Base-by-base conservation (phyloP, 2,797 vertebrate genomes). In the Morus bassanus region DNA sequence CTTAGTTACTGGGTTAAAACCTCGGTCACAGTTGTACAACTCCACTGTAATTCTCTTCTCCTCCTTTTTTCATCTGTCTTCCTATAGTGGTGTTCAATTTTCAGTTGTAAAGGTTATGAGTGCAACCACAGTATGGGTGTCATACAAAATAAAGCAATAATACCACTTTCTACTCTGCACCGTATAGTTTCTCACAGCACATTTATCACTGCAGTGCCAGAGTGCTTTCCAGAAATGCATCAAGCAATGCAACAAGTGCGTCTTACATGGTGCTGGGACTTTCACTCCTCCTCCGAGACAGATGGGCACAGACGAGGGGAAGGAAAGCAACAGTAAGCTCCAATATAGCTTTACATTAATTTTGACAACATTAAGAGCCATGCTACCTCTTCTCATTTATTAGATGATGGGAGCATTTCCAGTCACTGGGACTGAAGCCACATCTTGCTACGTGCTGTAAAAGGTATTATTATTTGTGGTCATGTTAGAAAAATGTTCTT, bases 221-320 rank as follows among this genome's bases (percentile, higher is more conserved):
- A 5, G 16, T 4, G 53, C 63, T 19, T 17, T 27, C 78, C 74
- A 33, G 31, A 56, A 27, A 18, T 3, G 18, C 70, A 17, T 16
- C 54, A 2, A 39, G 65, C 23, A 7, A 4, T 7, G 56, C 76
- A 35, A 3, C 0, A 0, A 22, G 50, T 5, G 4, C 18, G 1
- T 18, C 59, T 18, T 15, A 19, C 5, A 4, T 2, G 57, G 28
- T 4, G 1, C 31, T 8, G 9, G 77, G 77, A 16, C 51, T 51
- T 24, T 13, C 22, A 8, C 35, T 8, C 11, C 30, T 67, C 59
- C 37, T 22, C 63, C 0, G 3, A 31, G 67, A 13, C 43, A 31
- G 23, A 18, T 1, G 2, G 70, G 39, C 18, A 3, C 31, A 11
- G 51, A 39, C 16, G 41, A 30, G 51, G 8, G 57, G 65, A 53